phyloP scores from a whole-genome alignment of 2,113 vertebrate genomes.

The Dasyprocta punctata region DNA sequence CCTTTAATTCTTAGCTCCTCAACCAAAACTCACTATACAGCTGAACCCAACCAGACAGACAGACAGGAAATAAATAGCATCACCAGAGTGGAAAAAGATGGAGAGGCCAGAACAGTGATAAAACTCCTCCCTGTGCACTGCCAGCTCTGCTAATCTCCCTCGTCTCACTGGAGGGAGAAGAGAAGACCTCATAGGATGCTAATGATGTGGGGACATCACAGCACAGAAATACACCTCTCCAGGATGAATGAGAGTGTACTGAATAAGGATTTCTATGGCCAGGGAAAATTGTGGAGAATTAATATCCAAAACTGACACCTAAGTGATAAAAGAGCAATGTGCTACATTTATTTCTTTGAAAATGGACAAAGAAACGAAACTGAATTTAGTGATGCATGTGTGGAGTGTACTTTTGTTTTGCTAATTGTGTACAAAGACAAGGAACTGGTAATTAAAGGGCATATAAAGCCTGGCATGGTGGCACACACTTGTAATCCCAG shows the following conservation, averaged over 20 bases:
- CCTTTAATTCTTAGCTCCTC: neutral
- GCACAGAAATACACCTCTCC: neutral
- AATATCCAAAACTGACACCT: neutral
- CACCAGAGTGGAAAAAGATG: neutral
- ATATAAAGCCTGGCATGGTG: neutral
- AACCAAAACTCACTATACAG: neutral
- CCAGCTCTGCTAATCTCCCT: neutral
- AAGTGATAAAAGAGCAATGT: neutral
- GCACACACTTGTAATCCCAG: too few relatives aligned
- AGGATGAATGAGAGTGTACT: too few relatives aligned
- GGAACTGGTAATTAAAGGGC: neutral
- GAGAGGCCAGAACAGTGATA: neutral
- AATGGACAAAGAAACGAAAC: neutral
- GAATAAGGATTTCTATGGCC: neutral
- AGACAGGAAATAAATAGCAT: neutral
- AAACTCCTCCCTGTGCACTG: neutral
- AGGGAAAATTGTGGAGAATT: neutral
- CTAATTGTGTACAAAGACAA: neutral
- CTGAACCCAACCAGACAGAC: neutral
- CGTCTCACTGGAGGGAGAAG: neutral
- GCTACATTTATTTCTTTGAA: neutral
- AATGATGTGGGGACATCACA: neutral
- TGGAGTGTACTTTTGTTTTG: neutral
- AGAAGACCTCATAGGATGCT: neutral
- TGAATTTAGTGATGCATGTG: neutral